Evolutionary conservation across 2,888 invertebrate species (phyloP), one percentile per base, ranked within the genome.

Genomic region (Amorpha juglandis): DNA sequence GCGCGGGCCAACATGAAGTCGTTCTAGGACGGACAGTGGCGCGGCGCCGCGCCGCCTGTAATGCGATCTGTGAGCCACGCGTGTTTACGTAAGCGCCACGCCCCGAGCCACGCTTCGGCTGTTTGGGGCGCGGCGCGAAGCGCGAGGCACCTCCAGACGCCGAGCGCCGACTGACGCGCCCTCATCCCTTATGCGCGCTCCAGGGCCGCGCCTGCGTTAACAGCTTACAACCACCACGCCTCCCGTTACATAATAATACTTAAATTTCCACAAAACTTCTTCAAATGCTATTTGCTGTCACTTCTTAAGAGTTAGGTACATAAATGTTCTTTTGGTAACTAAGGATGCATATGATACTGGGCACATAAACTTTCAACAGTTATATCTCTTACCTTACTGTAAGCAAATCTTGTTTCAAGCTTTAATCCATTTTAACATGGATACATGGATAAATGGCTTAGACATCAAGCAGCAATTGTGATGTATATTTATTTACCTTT

Each of bases 71-170:
- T 78, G 79, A 72, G 81, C 80, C 87, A 87, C 90, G 90, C 92
- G 90, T 93, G 92, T 93, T 92, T 92, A 92, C 91, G 92, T 93
- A 92, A 92, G 92, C 93, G 93, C 92, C 93, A 93, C 93, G 92
- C 93, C 93, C 93, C 92, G 92, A 90, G 92, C 92, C 92, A 90
- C 91, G 89, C 90, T 90, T 78, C 82, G 85, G 88, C 91, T 87
- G 87, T 89, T 82, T 88, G 92, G 91, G 90, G 92, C 92, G 92
- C 91, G 92, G 91, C 91, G 91, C 91, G 82, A 80, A 88, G 91
- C 87, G 89, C 90, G 83, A 82, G 81, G 89, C 91, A 90, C 88
- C 90, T 87, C 88, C 88, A 88, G 88, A 85, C 90, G 91, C 91
- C 89, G 89, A 90, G 90, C 90, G 90, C 88, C 88, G 90, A 92